Base-by-base conservation (phyloP, 53 echinoderm and acorn worm genomes). In the Luidia sarsii region DNA sequence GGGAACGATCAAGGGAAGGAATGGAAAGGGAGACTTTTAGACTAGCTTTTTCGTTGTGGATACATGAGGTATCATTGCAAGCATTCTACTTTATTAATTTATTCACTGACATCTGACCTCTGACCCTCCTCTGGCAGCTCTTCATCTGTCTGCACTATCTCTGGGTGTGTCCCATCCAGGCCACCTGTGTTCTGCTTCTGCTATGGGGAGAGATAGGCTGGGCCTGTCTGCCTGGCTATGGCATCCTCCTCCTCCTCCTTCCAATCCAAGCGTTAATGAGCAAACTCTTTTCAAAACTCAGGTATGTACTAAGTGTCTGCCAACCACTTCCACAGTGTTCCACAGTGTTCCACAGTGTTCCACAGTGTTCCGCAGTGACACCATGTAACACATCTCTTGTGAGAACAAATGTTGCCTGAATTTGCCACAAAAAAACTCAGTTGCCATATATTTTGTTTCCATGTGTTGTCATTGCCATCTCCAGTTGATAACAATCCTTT, bases 131-230 rank as follows among this genome's bases (percentile, higher is more conserved):
- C n/a, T n/a, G n/a, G 24, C 87, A 94, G 94, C 38, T 82, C 0
- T 86, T 88, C 41, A 90, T 94, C 11, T 85, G 67, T 50, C 33
- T 94, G 0, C 90, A 94, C 62, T 96, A 96, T 70, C 68, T 96
- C 24, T 96, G 96, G 96, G 68, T 96, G 36, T 93, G 93, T 3
- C 96, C 96, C 0, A 36, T 93, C 1, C 82, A 94, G 57, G 91
- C 89, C 1, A 2, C 72, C 0, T 38, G 8, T 1, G 61, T 77
- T 33, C 29, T 60, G 4, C 60, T 3, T 0, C 68, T 94, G 9
- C 71, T 91, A 0, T 77, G 75, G 63, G 33, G 27, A 4, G 71
- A 87, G 62, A 87, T 90, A 13, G 57, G 57, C 1, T 91, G 81
- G 73, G 91, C 87, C 19, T 86, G 80, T 24, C 60, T 94, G 0